A percentile compares a stretch with the other conserved stretches of the same genome.
phyloP scores from a whole-genome alignment of 2,888 invertebrate genomes.

The Thumatha senex region DNA sequence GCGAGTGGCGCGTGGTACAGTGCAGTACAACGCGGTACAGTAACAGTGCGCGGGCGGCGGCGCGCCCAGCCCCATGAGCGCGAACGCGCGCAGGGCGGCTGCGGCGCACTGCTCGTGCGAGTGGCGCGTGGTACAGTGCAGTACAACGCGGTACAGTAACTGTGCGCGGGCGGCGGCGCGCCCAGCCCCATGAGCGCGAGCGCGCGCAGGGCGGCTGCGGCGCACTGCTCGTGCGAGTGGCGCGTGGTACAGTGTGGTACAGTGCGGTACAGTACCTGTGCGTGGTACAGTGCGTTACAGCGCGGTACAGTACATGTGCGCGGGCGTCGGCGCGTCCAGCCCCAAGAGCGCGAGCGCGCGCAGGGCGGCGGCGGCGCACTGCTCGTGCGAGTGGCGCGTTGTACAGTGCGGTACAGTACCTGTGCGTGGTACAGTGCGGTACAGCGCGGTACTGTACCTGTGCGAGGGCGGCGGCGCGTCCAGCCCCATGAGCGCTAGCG shows the following conservation, averaged over 20 bases:
- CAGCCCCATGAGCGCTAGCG: conserved; percentile 92
- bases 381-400: neutral
- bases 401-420: neutral
- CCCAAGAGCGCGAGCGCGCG: conserved; percentile 93
- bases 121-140: conserved; percentile 91
- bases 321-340: conserved; percentile 84
- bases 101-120: conserved; percentile 52
- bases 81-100: conserved; percentile 90
- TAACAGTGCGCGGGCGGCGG: neutral
- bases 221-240: conserved; percentile 38
- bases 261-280: neutral
- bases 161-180: conserved; percentile 78
- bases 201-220: conserved; percentile 85
- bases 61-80: conserved; percentile 91
- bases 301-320: conserved; percentile 52
- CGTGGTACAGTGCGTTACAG: neutral
- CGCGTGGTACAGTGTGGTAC: neutral
- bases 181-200: conserved; percentile 72
- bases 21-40: conserved; percentile 57
- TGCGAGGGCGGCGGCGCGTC: conserved; percentile 80
- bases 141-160: conserved; percentile 84
- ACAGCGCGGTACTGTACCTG: conserved; percentile 52
- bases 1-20: conserved; percentile 55
- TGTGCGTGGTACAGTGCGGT: neutral
- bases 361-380: conserved; percentile 70